phyloP scores from a whole-genome alignment of 2,888 invertebrate genomes.

The Apomyelois bistriatella region DNA sequence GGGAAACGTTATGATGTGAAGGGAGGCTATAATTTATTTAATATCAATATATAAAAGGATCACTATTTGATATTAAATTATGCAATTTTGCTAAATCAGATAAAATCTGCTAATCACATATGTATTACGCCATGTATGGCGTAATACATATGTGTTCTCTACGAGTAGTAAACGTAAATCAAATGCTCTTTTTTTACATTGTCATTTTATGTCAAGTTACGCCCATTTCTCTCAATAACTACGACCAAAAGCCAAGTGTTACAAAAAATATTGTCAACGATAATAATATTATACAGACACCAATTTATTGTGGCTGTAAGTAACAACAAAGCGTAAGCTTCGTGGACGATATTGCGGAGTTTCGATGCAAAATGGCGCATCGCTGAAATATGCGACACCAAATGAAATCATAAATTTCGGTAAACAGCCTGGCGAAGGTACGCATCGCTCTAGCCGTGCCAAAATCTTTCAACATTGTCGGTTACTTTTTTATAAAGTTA shows the following conservation, averaged over 20 bases:
- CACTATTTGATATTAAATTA: too few relatives aligned
- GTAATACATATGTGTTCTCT: too few relatives aligned
- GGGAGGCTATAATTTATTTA: too few relatives aligned
- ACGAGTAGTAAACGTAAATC: neutral
- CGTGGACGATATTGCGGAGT: conserved; percentile 56
- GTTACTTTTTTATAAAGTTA: neutral
- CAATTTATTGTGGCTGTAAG: conserved; percentile 30
- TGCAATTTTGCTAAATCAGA: too few relatives aligned
- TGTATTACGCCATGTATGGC: too few relatives aligned
- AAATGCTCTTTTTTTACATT: neutral
- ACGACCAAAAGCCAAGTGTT: neutral
- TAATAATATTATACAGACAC: conserved; percentile 14
- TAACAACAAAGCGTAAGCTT: conserved; percentile 40
- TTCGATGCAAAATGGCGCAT: conserved; percentile 60
- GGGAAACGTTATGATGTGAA: too few relatives aligned
- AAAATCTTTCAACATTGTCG: neutral
- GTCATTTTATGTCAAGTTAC: neutral
- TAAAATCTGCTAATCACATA: too few relatives aligned
- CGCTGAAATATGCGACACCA: conserved; percentile 68
- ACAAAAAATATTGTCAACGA: conserved; percentile 4
- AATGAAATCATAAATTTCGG: conserved; percentile 74
- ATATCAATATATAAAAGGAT: too few relatives aligned
- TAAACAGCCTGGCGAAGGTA: conserved; percentile 18
- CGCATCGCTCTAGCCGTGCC: neutral
- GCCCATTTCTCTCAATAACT: neutral